Evolutionary conservation across 2,888 invertebrate species (phyloP).

Genomic region (Clistopyga incitator): DNA sequence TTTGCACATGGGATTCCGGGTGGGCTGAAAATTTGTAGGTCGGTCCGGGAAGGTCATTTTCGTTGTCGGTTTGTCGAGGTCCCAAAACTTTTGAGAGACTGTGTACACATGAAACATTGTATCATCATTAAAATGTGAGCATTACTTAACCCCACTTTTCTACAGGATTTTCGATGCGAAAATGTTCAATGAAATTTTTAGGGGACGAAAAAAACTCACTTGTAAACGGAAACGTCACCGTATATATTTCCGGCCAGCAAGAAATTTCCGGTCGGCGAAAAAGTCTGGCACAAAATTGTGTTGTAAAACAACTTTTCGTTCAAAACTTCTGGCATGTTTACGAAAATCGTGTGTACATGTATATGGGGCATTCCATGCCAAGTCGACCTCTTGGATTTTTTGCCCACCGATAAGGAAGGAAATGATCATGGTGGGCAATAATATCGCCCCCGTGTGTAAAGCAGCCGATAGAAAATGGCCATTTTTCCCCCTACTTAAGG

Average conservation of each 20-base stretch:
- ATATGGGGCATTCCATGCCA: background rate
- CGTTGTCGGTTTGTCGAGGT: conserved; percentile 85
- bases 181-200: background rate
- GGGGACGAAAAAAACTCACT: conserved; percentile 87
- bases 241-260: conserved; percentile 93
- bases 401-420: too few relatives aligned
- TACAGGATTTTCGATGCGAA: background rate
- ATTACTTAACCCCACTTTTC: background rate
- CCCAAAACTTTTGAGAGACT: conserved; percentile 88
- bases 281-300: conserved; percentile 92
- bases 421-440: too few relatives aligned
- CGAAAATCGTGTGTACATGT: background rate
- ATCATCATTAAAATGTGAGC: conserved; percentile 29
- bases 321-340: conserved; percentile 73
- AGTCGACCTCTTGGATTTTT: too few relatives aligned
- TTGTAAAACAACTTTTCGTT: conserved; percentile 89
- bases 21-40: conserved; percentile 88
- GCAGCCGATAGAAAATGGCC: too few relatives aligned
- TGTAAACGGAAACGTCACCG: conserved; percentile 92
- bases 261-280: conserved; percentile 94
- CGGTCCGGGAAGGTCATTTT: conserved; percentile 87
- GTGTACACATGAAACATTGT: conserved; percentile 75
- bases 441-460: too few relatives aligned
- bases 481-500: too few relatives aligned
- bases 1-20: conserved; percentile 88